phyloP scores from a whole-genome alignment of 2,797 vertebrate species.

The Gallinago stenura region DNA sequence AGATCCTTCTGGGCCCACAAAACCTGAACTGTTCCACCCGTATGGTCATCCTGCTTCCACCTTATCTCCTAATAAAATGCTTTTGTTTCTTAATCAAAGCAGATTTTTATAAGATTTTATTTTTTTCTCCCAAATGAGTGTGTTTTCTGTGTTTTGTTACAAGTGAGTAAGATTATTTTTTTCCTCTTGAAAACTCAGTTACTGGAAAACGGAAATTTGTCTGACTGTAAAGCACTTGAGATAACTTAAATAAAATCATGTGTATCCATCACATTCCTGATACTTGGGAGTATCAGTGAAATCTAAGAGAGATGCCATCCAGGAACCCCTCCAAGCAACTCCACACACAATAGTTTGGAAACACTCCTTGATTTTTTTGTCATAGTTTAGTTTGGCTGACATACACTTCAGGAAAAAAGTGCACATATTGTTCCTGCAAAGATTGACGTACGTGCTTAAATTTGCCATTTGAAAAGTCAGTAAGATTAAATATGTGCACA shows the following conservation, averaged over 20 bases:
- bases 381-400: not conserved
- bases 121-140: not conserved
- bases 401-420: not conserved
- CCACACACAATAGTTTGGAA: slow-evolving; percentile 4
- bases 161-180: not conserved
- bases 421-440: not conserved
- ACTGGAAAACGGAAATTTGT: not conserved
- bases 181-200: not conserved
- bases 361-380: not conserved
- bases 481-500: not conserved
- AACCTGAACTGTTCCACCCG: not conserved
- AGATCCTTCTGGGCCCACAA: not conserved
- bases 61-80: not conserved
- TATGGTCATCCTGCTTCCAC: not conserved
- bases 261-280: not conserved
- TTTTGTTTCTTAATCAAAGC: not conserved
- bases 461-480: not conserved
- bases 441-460: not conserved
- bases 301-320: not conserved
- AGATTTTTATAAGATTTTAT: not conserved
- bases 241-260: not conserved
- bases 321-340: not conserved
- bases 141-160: not conserved
- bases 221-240: not conserved
- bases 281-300: not conserved